These are phyloP conservation scores for Plectropomus leopardus DNA, from an alignment of 2,113 vertebrate genomes.

Conservation along the genomic window DNA sequence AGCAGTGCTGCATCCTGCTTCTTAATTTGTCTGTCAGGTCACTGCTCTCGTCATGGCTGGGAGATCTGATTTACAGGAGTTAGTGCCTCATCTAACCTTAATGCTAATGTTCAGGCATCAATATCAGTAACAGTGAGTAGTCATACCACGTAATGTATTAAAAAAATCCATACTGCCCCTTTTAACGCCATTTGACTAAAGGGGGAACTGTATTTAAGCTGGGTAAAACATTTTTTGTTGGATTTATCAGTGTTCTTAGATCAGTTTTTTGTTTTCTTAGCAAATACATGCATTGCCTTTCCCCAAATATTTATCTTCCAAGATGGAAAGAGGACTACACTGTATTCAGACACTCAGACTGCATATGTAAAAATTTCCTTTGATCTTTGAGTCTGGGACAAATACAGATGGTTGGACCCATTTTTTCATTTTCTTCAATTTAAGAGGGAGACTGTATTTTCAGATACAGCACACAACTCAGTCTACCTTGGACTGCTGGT, in stretches of 20 bases:
- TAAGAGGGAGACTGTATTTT: slow-evolving; percentile 49
- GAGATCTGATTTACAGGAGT: slow-evolving; percentile 22
- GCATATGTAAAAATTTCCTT: slow-evolving; percentile 51
- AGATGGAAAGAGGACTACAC: slow-evolving; percentile 12
- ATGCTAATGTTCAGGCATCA: slow-evolving; percentile 19
- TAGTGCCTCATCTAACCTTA: slow-evolving; percentile 9
- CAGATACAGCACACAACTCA: slow-evolving; percentile 33
- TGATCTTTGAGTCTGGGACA: slow-evolving; percentile 61
- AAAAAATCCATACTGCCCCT: background rate
- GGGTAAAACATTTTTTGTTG: background rate
- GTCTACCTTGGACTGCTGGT: slow-evolving; percentile 57
- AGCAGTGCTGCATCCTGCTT: background rate
- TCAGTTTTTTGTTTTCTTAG: slow-evolving; percentile 9
- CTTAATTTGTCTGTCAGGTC: slow-evolving; percentile 11
- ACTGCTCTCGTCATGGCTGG: background rate
- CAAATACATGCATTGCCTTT: slow-evolving; percentile 16
- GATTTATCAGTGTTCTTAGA: slow-evolving; percentile 25
- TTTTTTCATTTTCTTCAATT: slow-evolving; percentile 71
- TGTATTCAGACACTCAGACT: slow-evolving; percentile 27
- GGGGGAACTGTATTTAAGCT: background rate
- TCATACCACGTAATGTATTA: background rate
- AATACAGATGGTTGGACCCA: slow-evolving; percentile 54
- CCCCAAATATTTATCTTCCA: slow-evolving; percentile 19
- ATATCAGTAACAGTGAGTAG: background rate
- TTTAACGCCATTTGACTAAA: background rate